A percentile compares a stretch with the other conserved stretches of the same genome.
Conservation (phyloP, 2,797 vertebrate species). For the Danio choprae region DNA sequence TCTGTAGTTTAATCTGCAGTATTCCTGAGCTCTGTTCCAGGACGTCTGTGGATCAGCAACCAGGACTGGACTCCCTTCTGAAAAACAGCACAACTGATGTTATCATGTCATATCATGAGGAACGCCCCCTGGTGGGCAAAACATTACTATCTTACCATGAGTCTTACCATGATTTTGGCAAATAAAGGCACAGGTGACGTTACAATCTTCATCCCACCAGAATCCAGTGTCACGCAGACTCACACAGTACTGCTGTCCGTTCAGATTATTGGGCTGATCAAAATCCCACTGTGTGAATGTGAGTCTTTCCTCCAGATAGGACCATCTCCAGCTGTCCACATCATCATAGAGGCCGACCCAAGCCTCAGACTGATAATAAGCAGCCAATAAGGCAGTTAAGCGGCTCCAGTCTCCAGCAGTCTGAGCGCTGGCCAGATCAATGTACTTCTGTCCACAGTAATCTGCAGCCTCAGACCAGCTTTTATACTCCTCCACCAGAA, state of each 20-base stretch:
- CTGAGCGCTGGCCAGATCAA: not conserved
- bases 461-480: not conserved
- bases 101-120: too few species aligned
- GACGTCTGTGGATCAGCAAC: not conserved
- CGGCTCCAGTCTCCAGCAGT: not conserved
- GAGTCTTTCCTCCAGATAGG: constrained; percentile 4
- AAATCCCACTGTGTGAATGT: accelerated
- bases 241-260: not conserved
- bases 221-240: accelerated
- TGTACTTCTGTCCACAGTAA: constrained; percentile 11
- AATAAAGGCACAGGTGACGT: accelerated
- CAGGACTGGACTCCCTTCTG: not conserved
- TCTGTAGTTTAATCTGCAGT: constrained; percentile 36
- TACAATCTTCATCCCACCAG: not conserved
- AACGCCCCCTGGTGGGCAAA: too few species aligned
- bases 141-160: constrained; percentile 16
- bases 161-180: constrained; percentile 51
- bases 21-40: not conserved
- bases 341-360: constrained; percentile 65
- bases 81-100: not conserved
- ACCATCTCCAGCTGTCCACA: constrained; percentile 61
- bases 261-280: constrained; percentile 19
- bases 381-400: not conserved
- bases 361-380: not conserved
- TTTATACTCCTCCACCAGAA: not conserved